Conservation (phyloP, 1,140 invertebrate genomes). For the Drosophila busckii region DNA sequence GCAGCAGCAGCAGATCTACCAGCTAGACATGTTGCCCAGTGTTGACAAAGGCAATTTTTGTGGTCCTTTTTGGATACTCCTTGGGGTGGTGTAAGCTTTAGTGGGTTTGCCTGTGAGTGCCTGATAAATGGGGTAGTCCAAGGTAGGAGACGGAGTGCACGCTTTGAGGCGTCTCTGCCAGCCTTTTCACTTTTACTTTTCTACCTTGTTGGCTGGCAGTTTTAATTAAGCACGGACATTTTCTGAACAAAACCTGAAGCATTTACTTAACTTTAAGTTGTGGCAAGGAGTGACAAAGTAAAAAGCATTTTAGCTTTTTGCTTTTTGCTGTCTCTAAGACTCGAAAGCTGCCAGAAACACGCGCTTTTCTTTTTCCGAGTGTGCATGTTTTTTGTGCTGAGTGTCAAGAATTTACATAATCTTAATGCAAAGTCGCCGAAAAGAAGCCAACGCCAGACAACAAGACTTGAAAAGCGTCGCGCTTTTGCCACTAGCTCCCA, state of each 20-base stretch:
- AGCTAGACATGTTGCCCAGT: too few species aligned
- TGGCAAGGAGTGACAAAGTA: neutral
- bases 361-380: constrained; percentile 25
- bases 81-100: too few species aligned
- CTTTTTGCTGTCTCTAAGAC: constrained; percentile 4
- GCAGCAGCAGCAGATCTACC: too few species aligned
- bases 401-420: constrained; percentile 63
- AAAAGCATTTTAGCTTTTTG: constrained; percentile 27
- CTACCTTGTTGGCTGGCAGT: constrained; percentile 44
- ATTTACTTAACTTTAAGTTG: constrained; percentile 1
- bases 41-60: too few species aligned
- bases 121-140: too few species aligned
- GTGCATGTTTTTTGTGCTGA: constrained; percentile 18
- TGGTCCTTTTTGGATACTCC: too few species aligned
- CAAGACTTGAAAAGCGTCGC: constrained; percentile 19
- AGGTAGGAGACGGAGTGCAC: constrained; percentile 10
- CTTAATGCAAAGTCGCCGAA: constrained; percentile 55
- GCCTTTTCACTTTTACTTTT: constrained; percentile 18
- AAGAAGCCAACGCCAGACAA: too few species aligned
- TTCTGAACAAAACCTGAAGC: constrained; percentile 14
- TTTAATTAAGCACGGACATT: constrained; percentile 65
- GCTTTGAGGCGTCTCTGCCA: too few species aligned
- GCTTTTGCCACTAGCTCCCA: too few species aligned
- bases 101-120: too few species aligned
- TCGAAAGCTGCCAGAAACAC: constrained; percentile 62